These are phyloP conservation scores for Falco concolor DNA, from an alignment of 2,797 vertebrate genomes.

Conservation along the genomic window DNA sequence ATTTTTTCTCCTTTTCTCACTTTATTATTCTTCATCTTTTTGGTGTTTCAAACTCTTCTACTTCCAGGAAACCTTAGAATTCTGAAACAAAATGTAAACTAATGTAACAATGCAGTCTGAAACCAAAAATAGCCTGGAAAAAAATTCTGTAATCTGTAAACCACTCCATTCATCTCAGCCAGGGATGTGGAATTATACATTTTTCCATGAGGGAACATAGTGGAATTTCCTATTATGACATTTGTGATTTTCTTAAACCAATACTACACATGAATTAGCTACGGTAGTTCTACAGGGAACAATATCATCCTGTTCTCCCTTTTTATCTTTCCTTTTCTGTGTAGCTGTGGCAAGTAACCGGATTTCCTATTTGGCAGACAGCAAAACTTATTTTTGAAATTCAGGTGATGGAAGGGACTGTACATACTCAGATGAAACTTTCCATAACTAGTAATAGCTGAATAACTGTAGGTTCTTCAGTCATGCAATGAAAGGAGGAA, in stretches of 20 bases:
- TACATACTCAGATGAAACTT: not conserved
- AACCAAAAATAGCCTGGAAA: not conserved
- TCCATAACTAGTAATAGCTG: not conserved
- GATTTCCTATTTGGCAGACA: not conserved
- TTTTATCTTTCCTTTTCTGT: not conserved
- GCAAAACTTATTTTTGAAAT: not conserved
- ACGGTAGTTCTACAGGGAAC: not conserved
- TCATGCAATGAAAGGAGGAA: not conserved
- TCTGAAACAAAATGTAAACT: not conserved
- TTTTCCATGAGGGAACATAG: not conserved
- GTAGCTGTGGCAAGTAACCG: not conserved
- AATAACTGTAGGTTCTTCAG: not conserved
- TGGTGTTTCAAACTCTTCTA: not conserved
- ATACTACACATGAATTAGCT: not conserved
- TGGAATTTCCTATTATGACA: not conserved
- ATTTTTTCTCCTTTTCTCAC: not conserved
- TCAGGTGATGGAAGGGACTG: not conserved
- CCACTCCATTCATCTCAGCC: not conserved
- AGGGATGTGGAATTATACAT: not conserved
- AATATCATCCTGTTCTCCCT: not conserved
- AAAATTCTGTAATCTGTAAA: not conserved
- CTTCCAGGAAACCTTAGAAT: not conserved
- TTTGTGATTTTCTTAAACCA: not conserved
- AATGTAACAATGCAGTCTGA: not conserved
- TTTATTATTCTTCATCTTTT: not conserved